Evolutionary conservation across 2,797 vertebrate genomes (phyloP).

Genomic region (Psittacula echo): DNA sequence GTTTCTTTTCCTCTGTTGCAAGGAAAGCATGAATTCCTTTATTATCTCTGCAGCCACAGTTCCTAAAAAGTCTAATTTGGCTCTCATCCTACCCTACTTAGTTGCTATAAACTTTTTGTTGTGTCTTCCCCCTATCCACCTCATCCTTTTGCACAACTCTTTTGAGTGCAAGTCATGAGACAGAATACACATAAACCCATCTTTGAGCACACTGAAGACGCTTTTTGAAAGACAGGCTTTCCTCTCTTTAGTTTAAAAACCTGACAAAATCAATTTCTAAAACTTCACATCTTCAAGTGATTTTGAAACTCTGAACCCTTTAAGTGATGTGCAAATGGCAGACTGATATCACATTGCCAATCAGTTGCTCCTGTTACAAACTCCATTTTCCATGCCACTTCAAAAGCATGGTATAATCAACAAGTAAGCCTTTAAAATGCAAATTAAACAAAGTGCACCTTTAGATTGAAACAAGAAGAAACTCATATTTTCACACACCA

Average conservation of each 20-base stretch:
- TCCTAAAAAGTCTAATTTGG: background rate
- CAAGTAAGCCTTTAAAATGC: constrained; percentile 54
- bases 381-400: constrained; percentile 29
- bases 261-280: constrained; percentile 35
- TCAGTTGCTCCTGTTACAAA: constrained; percentile 22
- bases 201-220: background rate
- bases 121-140: background rate
- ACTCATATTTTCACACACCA: background rate
- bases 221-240: background rate
- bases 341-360: constrained; percentile 21
- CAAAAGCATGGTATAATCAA: constrained; percentile 44
- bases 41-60: background rate
- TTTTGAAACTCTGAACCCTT: constrained; percentile 25
- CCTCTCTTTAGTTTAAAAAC: constrained; percentile 27
- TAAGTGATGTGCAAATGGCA: constrained; percentile 38
- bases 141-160: background rate
- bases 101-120: background rate
- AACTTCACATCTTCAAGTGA: constrained; percentile 19
- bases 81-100: background rate
- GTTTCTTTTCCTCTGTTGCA: background rate
- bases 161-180: background rate
- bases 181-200: background rate
- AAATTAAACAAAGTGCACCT: constrained; percentile 49
- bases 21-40: background rate
- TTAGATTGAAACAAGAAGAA: background rate